Evolutionary conservation across 2,888 invertebrate genomes (phyloP), one percentile per base, ranked within the genome.

Genomic region (Caenorhabditis panamensis): DNA sequence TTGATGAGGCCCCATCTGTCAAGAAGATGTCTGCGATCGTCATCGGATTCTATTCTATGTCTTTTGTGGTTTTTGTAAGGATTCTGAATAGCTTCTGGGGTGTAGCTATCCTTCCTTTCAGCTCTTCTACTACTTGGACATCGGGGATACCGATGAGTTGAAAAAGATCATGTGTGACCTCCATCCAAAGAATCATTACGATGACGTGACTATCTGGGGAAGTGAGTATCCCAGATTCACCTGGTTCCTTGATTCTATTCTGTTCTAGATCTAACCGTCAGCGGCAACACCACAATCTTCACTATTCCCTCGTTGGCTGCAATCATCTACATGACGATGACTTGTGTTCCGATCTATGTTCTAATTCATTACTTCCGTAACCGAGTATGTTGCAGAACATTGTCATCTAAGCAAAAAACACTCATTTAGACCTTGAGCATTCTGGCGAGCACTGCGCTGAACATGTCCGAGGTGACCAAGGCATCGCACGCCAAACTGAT

Each of bases 331-430:
- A 83, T 83, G 83, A 73, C 77, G 1, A 22, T 79, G 20, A 63
- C 83, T 3, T 83, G 81, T 68, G 77, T 80, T 18, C 80, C 73
- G 41, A 78, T 83, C 53, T 83, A 83, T 26, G 31, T 69, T 9
- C 22, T 68, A 24, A 79, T 83, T 28, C 78, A 78, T 24, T 78
- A 47, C 44, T 81, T 62, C 59, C 66, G 81, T 1, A 58, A 71
- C 41, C 73, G 63, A 51, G 72, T 63, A 37, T 3, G 49, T 41
- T 16, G 9, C 41, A 9, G 3, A 6, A 4, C 31, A 31, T 41
- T 9, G 16, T 41, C 41, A 41, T 13, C 41, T 47, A 9, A 28
- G 3, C 3, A 47, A 47, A 2, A 26, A 16, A n/a, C 2, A 9
- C 5, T 24, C 18, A 28, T 53, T 36, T 41, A 76, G 62, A 83